phyloP scores from a whole-genome alignment of 2,113 vertebrate species.

The Stigmatopora nigra region DNA sequence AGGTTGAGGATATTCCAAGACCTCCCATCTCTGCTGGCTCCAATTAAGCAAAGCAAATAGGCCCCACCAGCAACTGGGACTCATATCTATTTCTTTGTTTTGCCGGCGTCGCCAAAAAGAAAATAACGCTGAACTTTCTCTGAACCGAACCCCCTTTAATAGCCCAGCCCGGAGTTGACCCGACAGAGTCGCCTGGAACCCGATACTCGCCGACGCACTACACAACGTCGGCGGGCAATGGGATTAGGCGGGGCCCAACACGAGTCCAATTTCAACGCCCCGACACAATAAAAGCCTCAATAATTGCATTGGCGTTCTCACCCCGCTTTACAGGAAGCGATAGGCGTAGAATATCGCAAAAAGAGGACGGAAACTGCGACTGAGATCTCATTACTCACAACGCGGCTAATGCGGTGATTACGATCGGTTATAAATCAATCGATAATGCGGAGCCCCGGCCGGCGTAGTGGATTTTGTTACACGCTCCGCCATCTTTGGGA shows the following conservation, averaged over 20 bases:
- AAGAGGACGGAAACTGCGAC: conserved; percentile 58
- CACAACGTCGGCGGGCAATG: conserved; percentile 92
- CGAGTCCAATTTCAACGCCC: conserved; percentile 82
- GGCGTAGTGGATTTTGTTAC: conserved; percentile 62
- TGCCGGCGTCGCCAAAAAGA: conserved; percentile 90
- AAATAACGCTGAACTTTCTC: conserved; percentile 99
- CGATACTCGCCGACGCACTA: conserved; percentile 88
- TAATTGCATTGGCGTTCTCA: conserved; percentile 78
- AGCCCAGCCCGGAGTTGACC: conserved; percentile 87
- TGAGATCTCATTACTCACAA: conserved; percentile 66
- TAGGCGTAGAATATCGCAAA: conserved; percentile 48
- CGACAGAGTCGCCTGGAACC: conserved; percentile 84
- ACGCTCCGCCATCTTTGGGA: conserved; percentile 54
- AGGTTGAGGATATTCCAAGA: conserved; percentile 63
- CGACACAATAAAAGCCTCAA: conserved; percentile 80
- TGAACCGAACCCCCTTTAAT: conserved; percentile 97
- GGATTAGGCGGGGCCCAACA: conserved; percentile 82
- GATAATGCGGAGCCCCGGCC: conserved; percentile 55
- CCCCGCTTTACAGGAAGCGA: conserved; percentile 79
- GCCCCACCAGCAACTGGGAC: conserved; percentile 74
- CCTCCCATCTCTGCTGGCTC: conserved; percentile 74
- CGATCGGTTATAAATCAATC: conserved; percentile 70
- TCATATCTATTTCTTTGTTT: conserved; percentile 84
- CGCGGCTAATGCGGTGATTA: conserved; percentile 65
- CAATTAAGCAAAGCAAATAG: conserved; percentile 75